These are phyloP conservation scores for Gymnogyps californianus DNA, from an alignment of 2,113 vertebrate genomes.

Conservation along the genomic window DNA sequence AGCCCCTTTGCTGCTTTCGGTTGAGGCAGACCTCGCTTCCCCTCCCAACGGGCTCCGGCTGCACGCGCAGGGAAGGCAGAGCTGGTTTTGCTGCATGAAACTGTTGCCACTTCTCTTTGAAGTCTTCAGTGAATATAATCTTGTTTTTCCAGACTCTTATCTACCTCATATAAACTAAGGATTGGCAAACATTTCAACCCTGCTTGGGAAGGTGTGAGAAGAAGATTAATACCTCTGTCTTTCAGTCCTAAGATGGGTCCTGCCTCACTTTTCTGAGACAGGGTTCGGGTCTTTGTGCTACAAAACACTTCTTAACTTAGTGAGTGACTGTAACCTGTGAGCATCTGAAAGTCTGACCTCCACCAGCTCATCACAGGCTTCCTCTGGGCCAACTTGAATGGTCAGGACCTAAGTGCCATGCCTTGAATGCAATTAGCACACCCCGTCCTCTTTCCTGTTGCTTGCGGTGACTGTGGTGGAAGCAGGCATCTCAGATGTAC, in stretches of 20 bases:
- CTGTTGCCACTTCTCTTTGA: not conserved
- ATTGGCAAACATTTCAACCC: not conserved
- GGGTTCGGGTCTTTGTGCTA: not conserved
- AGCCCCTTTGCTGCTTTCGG: not conserved
- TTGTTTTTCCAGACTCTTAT: conserved; percentile 33
- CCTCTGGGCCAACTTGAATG: not conserved
- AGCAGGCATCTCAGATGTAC: not conserved
- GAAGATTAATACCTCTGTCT: not conserved
- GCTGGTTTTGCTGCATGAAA: not conserved
- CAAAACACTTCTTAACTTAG: not conserved
- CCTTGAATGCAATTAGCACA: not conserved
- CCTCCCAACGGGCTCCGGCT: not conserved
- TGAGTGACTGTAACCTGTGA: not conserved
- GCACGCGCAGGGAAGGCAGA: not conserved
- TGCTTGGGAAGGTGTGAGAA: not conserved
- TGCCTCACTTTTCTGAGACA: not conserved
- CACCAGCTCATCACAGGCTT: not conserved
- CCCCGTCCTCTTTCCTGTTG: accelerated
- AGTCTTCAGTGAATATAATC: conserved; percentile 6
- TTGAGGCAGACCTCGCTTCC: accelerated
- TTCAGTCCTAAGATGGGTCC: not conserved
- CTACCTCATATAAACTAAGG: not conserved
- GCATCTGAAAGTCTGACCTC: not conserved
- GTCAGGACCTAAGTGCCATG: not conserved
- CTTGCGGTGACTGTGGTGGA: not conserved